A percentile compares a stretch with the other conserved stretches of the same genome.
Conservation (phyloP, 2,113 vertebrate genomes). For the Callionymus lyra region DNA sequence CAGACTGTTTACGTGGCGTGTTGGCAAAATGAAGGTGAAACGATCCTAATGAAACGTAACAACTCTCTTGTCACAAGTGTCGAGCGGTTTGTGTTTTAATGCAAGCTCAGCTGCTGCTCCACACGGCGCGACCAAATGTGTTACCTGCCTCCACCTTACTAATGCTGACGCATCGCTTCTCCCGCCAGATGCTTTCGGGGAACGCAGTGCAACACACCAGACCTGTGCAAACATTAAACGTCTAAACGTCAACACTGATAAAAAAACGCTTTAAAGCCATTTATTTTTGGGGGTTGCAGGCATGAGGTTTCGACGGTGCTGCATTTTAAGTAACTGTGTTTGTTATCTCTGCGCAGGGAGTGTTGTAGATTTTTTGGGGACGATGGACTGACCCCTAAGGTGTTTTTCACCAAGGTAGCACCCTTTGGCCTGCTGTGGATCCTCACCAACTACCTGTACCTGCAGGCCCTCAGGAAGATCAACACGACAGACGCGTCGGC, state of each 20-base stretch:
- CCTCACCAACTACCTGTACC: slow-evolving; percentile 96
- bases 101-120: slow-evolving; percentile 22
- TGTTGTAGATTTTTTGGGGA: slow-evolving; percentile 92
- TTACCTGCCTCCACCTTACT: slow-evolving; percentile 16
- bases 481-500: slow-evolving; percentile 91
- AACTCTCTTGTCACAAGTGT: too few relatives aligned
- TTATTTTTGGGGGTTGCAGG: not conserved
- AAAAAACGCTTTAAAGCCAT: slow-evolving; percentile 7
- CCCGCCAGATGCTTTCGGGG: slow-evolving; percentile 12
- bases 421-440: slow-evolving; percentile 94
- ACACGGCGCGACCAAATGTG: slow-evolving; percentile 11
- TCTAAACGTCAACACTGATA: not conserved
- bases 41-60: slow-evolving; percentile 12
- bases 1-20: too few relatives aligned
- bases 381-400: slow-evolving; percentile 87
- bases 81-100: not conserved
- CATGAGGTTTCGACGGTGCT: slow-evolving; percentile 1
- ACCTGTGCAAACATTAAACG: slow-evolving; percentile 9
- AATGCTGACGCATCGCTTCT: slow-evolving; percentile 23
- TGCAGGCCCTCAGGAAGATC: slow-evolving; percentile 96
- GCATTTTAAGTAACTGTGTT: slow-evolving; percentile 1
- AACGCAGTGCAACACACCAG: slow-evolving; percentile 11
- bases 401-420: slow-evolving; percentile 89
- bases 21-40: too few relatives aligned
- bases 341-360: slow-evolving; percentile 71